Evolutionary conservation across 1,140 invertebrate species (phyloP), one percentile per base, ranked within the genome.

Genomic region (Solenopsis invicta): DNA sequence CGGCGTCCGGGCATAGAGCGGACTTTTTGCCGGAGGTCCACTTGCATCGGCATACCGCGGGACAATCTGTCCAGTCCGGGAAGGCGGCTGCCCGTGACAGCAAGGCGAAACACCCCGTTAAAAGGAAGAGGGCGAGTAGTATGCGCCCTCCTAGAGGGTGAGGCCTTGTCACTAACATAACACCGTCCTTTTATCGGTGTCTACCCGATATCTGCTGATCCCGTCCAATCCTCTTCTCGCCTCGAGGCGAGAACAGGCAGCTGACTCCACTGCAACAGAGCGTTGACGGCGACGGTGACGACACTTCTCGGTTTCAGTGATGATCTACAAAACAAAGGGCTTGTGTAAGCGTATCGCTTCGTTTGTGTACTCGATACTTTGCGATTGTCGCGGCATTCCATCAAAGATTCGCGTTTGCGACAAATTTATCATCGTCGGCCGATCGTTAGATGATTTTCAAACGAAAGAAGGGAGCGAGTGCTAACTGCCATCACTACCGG

Each of bases 21-120:
- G 98, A 98, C 92, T 98, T 98, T 94, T 98, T 98, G 41, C 98
- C 98, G 18, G 97, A 97, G 18, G 97, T 97, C 98, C 98, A 99
- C 95, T 98, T 98, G 96, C 98, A 99, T 87, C 96, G 96, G 93
- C 98, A 98, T 77, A 97, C 97, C 16, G 96, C 94, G 61, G 98
- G 98, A 93, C 98, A 98, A 91, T 98, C 97, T 16, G 97, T 97
- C 97, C 98, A 98, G 93, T 98, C 98, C 75, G 97, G 96, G 81
- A 96, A 96, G 69, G 96, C 96, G 18, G 95, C 94, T 80, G 96
- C 96, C 16, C 92, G 91, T 10, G 95, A 93, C 24, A 93, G 87
- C 29, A 94, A 86, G 13, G 92, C 91, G 64, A 92, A 93, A 56
- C 92, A 93, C 21, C 91, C 92, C 18, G 93, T 82, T 37, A 94